Evolutionary conservation across 2,113 vertebrate genomes (phyloP).

Genomic region (Hydrolagus affinis): DNA sequence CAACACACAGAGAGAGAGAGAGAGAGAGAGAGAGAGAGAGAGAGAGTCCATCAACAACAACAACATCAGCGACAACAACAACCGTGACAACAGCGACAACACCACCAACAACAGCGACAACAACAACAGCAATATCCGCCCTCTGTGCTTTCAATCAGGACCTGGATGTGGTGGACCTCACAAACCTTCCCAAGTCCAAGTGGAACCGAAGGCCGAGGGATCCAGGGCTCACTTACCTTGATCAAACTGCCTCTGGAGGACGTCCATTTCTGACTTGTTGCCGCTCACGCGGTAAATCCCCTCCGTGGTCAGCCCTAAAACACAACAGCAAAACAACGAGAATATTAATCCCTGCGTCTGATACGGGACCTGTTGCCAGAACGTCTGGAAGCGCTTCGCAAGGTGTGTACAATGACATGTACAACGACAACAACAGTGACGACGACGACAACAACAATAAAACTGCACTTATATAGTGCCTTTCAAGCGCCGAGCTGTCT

Average conservation of each 20-base stretch:
- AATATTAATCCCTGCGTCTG: not conserved
- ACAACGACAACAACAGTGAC: too few relatives aligned
- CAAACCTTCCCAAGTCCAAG: not conserved
- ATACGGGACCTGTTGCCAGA: too few relatives aligned
- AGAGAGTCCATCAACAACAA: not conserved
- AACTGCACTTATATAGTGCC: too few relatives aligned
- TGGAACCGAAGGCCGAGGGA: not conserved
- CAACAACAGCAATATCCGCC: not conserved
- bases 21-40: too few relatives aligned
- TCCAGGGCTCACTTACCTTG: too few relatives aligned
- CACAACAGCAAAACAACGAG: not conserved
- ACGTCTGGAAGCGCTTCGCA: too few relatives aligned
- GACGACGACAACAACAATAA: too few relatives aligned
- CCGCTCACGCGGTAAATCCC: constrained; percentile 92
- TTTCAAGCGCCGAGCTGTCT: too few relatives aligned
- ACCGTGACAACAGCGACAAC: not conserved
- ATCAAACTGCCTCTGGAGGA: constrained; percentile 87
- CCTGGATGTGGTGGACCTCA: too few relatives aligned
- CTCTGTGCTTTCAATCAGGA: too few relatives aligned
- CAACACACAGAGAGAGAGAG: not conserved
- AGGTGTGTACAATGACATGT: too few relatives aligned
- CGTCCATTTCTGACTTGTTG: constrained; percentile 95
- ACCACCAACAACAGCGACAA: not conserved
- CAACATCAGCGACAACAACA: too few relatives aligned
- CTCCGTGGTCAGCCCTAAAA: constrained; percentile 75